Conservation (phyloP, 1,140 invertebrate species). For the Sitobion miscanthi region DNA sequence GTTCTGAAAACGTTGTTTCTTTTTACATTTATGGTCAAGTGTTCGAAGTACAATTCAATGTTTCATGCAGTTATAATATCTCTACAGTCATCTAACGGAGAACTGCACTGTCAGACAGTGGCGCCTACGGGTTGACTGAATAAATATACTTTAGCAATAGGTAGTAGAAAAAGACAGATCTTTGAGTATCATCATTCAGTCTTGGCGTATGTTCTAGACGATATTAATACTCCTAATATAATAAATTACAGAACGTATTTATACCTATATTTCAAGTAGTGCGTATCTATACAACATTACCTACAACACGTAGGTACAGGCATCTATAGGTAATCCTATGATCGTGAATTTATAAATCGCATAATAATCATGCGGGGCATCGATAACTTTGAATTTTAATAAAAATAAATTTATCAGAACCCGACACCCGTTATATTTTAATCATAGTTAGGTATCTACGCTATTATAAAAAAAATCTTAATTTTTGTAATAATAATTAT, state of each 20-base stretch:
- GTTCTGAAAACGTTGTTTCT: constrained; percentile 31
- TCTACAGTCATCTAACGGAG: constrained; percentile 34
- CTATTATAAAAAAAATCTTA: no score
- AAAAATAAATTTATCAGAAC: background rate
- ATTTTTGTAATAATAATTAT: no score
- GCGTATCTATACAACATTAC: background rate
- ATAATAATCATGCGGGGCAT: background rate
- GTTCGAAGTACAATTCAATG: constrained; percentile 42
- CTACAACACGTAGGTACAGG: no score
- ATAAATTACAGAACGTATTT: background rate
- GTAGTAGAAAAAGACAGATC: constrained; percentile 8
- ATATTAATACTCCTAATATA: background rate
- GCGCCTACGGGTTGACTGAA: constrained; percentile 24
- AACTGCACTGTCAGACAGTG: constrained; percentile 45
- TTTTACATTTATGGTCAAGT: constrained; percentile 43
- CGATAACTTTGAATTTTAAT: background rate
- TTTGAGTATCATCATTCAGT: constrained; percentile 14
- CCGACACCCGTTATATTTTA: background rate
- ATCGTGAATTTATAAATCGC: background rate
- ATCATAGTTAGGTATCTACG: background rate
- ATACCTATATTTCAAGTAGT: background rate
- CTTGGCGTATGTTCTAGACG: background rate
- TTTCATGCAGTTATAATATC: constrained; percentile 24
- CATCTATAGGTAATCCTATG: background rate
- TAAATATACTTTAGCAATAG: constrained; percentile 37